phyloP scores from a whole-genome alignment of 1,140 invertebrate species.

The Heterodera carotae region DNA sequence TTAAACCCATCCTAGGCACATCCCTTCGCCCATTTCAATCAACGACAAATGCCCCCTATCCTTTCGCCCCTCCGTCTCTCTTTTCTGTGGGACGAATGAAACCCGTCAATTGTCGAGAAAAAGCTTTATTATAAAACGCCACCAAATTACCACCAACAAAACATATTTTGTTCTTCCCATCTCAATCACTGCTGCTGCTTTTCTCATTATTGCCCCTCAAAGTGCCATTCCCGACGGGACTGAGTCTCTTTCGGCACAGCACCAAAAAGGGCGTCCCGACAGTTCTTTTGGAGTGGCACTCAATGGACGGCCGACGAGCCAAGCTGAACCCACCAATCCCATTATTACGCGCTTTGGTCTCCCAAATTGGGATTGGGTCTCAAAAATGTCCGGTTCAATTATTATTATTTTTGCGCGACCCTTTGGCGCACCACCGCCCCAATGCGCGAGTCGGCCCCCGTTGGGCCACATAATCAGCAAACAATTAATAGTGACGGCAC shows the following conservation, averaged over 20 bases:
- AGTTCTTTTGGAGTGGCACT: constrained; percentile 1
- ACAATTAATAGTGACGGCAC: neutral
- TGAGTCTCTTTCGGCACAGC: neutral
- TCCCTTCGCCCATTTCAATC: too few relatives aligned
- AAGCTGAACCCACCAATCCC: neutral
- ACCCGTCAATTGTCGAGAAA: too few relatives aligned
- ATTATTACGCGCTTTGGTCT: constrained; percentile 1
- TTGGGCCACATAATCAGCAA: neutral
- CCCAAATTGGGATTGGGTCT: neutral
- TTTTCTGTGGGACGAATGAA: too few relatives aligned
- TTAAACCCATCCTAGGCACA: too few relatives aligned
- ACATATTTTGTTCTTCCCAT: neutral
- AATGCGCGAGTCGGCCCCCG: neutral
- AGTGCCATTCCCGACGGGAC: neutral
- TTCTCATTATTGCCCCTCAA: neutral
- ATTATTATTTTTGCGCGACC: constrained; percentile 5
- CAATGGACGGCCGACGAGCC: neutral
- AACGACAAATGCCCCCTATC: too few relatives aligned
- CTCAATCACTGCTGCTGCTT: neutral
- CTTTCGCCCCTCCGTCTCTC: too few relatives aligned
- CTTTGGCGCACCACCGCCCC: neutral
- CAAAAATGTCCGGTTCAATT: neutral
- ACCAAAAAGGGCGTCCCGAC: neutral
- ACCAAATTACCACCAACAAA: too few relatives aligned
- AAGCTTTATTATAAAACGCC: too few relatives aligned